Percentiles rank a stretch among this genome's conserved stretches.
These are phyloP conservation scores for Cecidostiba fungosa DNA, from an alignment of 2,888 invertebrate species.

Conservation along the genomic window DNA sequence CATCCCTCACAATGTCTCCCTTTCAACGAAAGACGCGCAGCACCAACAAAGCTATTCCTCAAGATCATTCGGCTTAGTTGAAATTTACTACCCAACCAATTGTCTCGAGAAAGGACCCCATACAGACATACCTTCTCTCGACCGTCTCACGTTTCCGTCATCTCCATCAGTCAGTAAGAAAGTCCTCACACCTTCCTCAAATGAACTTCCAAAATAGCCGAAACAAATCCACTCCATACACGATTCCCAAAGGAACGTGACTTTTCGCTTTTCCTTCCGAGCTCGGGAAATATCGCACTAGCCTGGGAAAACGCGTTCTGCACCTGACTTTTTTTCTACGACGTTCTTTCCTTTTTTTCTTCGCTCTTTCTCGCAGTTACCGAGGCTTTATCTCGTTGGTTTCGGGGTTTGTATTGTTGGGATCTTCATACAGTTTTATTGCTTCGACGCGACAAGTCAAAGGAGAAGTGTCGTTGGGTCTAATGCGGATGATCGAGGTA, in stretches of 20 bases:
- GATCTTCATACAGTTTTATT: constrained; percentile 26
- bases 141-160: neutral
- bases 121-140: neutral
- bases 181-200: constrained; percentile 6
- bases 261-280: constrained; percentile 51
- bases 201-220: constrained; percentile 2
- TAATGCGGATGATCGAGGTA: constrained; percentile 55
- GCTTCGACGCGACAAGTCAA: constrained; percentile 18
- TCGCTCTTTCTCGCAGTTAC: neutral
- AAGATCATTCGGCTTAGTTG: neutral
- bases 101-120: neutral
- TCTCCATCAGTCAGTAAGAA: neutral
- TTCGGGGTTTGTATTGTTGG: neutral
- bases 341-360: constrained; percentile 17
- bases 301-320: neutral
- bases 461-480: constrained; percentile 24
- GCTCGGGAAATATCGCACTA: neutral
- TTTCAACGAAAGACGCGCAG: neutral
- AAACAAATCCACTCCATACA: neutral
- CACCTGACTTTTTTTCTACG: neutral
- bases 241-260: constrained; percentile 47
- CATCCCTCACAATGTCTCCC: neutral
- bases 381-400: neutral
- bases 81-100: neutral
- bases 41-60: neutral